Evolutionary conservation across 2,797 vertebrate species (phyloP).

Genomic region (Balearica regulorum): DNA sequence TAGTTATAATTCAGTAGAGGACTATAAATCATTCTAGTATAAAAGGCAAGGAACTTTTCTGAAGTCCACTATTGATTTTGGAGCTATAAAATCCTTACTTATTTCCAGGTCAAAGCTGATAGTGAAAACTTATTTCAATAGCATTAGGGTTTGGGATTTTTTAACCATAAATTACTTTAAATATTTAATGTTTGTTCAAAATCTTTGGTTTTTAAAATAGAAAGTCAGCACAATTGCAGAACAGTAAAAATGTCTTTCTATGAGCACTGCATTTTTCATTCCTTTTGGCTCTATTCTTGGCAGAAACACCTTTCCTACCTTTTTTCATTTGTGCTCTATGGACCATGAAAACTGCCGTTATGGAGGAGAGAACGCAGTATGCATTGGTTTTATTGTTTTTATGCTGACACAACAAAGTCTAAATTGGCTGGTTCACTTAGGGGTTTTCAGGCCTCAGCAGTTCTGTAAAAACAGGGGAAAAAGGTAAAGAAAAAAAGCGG

Average conservation of each 20-base stretch:
- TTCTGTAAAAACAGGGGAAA: neutral
- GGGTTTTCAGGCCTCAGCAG: slow-evolving; percentile 53
- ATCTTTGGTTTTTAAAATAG: slow-evolving; percentile 21
- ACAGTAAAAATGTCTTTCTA: slow-evolving; percentile 44
- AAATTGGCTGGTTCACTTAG: slow-evolving; percentile 45
- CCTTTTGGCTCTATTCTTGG: slow-evolving; percentile 51
- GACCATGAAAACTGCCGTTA: slow-evolving; percentile 66
- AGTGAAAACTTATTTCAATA: neutral
- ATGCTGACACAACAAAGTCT: slow-evolving; percentile 65
- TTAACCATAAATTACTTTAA: neutral
- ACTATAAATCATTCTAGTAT: neutral
- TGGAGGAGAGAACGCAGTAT: slow-evolving; percentile 34
- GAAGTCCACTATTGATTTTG: neutral
- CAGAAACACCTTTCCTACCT: slow-evolving; percentile 61
- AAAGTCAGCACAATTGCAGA: slow-evolving; percentile 13
- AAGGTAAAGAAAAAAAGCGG: rapidly evolving
- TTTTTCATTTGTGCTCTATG: slow-evolving; percentile 66
- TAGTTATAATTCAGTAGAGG: neutral
- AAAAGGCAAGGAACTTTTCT: neutral
- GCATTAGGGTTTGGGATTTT: neutral
- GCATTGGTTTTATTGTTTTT: slow-evolving; percentile 66
- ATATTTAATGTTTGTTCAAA: neutral
- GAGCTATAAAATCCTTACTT: neutral
- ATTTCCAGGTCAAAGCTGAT: slow-evolving; percentile 9
- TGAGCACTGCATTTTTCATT: slow-evolving; percentile 38